Base-by-base conservation (phyloP, 2,113 vertebrate genomes). In the Dromiciops gliroides region DNA sequence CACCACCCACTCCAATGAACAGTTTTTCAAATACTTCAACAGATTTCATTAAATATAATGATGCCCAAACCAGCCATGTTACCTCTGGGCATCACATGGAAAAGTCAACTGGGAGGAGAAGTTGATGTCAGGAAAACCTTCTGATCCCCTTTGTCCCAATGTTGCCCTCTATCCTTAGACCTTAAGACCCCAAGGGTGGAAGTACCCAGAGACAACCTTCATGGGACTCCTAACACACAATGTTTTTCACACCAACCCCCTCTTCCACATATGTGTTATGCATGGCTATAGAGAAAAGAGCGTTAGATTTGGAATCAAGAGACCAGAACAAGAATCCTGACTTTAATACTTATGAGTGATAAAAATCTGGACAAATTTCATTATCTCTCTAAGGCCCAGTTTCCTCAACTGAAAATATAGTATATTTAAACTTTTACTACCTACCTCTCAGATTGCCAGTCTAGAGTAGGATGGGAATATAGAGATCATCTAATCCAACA, bases 1-100 rank as follows among this genome's bases (percentile, higher is more conserved):
- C 97, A 96, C 97, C 90, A 97, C 92, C 60, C 94, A 95, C 89
- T 94, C 50, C 25, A 93, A 88, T 95, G 94, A 92, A 49, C 37
- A 3, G 52, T 90, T 1, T 90, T 95, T 93, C 26, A 60, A 93
- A 91, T 51, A 52, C 28, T 19, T 53, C 49, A 51, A 48, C 2
- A 37, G 52, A 92, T 75, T 89, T 92, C 93, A 93, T 89, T 53
- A 67, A 95, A 51, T 51, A 92, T 88, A 95, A n/a, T 53, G 37
- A 75, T n/a, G 37, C 60, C 37, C 16, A n/a, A n/a, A 75, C 16
- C 22, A 22, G 47, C 44, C 49, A 11, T 2, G 7, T 83, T 89
- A 23, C 67, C 89, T 95, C 89, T 83, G 19, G 48, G 37, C 31
- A 37, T 31, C 23, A 88, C 23, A 48, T 28, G 53, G 92, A 89